phyloP scores from a whole-genome alignment of 2,888 invertebrate species.

The Scelioninae gen. 2 region DNA sequence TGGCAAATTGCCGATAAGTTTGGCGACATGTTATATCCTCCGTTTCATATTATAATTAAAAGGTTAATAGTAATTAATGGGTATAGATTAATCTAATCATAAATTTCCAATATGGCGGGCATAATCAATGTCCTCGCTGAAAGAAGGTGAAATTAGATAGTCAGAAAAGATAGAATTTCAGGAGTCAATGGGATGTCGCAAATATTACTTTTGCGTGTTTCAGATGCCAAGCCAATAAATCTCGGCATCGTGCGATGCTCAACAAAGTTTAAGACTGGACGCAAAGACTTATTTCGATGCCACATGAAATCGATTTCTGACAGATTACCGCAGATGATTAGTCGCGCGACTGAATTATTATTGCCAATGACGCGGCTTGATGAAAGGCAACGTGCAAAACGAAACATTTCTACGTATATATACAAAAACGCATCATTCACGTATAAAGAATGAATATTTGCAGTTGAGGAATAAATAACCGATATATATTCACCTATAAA shows the following conservation, averaged over 20 bases:
- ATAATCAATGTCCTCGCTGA: no score
- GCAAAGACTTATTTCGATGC: constrained; percentile 40
- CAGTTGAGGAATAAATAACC: no score
- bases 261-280: constrained; percentile 3
- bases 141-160: background rate
- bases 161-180: constrained; percentile 1
- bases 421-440: constrained; percentile 43
- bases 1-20: constrained; percentile 23
- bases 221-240: constrained; percentile 8
- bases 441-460: constrained; percentile 25
- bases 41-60: constrained; percentile 15
- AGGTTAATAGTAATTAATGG: constrained; percentile 11
- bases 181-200: background rate
- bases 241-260: background rate
- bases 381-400: constrained; percentile 60
- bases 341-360: constrained; percentile 61
- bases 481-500: no score
- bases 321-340: constrained; percentile 46
- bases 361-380: constrained; percentile 68
- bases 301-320: constrained; percentile 48
- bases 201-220: background rate
- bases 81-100: background rate
- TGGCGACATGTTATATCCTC: background rate
- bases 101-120: background rate
- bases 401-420: constrained; percentile 6